A percentile compares a stretch with the other conserved stretches of the same genome.
Conservation (phyloP, 2,888 invertebrate genomes). For the Drosophila melanosoma region DNA sequence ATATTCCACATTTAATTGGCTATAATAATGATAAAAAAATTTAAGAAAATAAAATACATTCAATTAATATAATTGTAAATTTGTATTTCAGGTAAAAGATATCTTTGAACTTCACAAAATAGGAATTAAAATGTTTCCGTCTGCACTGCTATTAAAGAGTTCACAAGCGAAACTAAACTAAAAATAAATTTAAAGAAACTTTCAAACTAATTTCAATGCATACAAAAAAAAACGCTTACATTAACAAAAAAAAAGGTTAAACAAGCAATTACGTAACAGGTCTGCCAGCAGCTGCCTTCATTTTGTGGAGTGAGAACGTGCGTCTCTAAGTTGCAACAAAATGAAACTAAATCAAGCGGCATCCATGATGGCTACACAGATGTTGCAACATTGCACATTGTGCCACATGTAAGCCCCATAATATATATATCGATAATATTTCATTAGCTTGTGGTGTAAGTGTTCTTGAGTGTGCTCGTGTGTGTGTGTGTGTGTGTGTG, state of each 20-base stretch:
- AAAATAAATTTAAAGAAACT: background rate
- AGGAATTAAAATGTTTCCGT: background rate
- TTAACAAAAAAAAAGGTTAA: background rate
- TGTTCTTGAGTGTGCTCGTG: background rate
- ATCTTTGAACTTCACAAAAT: background rate
- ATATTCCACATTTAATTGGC: too few species aligned
- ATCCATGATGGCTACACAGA: conserved; percentile 42
- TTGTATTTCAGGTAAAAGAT: background rate
- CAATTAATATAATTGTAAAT: background rate
- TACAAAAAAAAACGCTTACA: background rate
- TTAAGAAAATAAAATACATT: background rate
- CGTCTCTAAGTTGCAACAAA: conserved; percentile 11
- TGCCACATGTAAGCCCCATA: conserved; percentile 66
- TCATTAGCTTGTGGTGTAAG: conserved; percentile 59
- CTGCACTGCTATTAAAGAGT: too few species aligned
- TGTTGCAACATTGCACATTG: conserved; percentile 57
- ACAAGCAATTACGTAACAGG: background rate
- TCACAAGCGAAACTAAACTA: background rate
- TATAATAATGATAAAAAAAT: too few species aligned
- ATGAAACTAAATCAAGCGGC: conserved; percentile 33
- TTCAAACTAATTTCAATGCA: background rate
- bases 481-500: conserved; percentile 2
- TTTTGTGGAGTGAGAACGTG: background rate
- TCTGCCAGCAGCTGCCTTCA: background rate
- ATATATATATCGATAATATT: conserved; percentile 80